Evolutionary conservation across 1,140 invertebrate species (phyloP).

Genomic region (Catajapyx aquilonaris): DNA sequence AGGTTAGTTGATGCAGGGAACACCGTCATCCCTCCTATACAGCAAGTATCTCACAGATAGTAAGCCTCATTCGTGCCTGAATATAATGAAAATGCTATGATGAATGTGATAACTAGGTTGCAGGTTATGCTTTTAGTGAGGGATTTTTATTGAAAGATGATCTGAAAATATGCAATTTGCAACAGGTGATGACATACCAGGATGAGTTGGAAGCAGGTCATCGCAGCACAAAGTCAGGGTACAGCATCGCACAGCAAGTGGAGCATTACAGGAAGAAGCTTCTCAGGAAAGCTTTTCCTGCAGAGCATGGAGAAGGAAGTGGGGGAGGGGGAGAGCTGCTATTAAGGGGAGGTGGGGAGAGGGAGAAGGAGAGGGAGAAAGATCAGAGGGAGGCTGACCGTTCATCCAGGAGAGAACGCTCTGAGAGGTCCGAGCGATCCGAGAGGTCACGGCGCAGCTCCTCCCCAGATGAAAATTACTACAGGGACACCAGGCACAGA

Average conservation of each 20-base stretch:
- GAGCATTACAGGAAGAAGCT: conserved; percentile 81
- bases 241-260: conserved; percentile 61
- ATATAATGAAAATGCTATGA: too few relatives aligned
- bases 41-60: too few relatives aligned
- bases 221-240: conserved; percentile 48
- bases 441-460: conserved; percentile 17
- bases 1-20: too few relatives aligned
- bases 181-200: conserved; percentile 87
- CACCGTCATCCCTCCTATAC: too few relatives aligned
- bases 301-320: too few relatives aligned
- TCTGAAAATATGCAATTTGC: too few relatives aligned
- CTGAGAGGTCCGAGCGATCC: conserved; percentile 15
- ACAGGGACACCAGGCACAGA: conserved; percentile 13
- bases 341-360: conserved; percentile 7
- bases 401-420: conserved; percentile 3
- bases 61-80: too few relatives aligned
- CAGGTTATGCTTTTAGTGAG: too few relatives aligned
- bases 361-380: conserved; percentile 16
- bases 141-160: too few relatives aligned
- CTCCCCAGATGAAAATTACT: conserved; percentile 15
- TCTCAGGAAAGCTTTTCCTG: conserved; percentile 61
- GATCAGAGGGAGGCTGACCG: conserved; percentile 9
- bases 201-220: conserved; percentile 82
- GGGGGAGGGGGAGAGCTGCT: too few relatives aligned
- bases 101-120: too few relatives aligned